phyloP scores from a whole-genome alignment of 2,888 invertebrate species.

The Diaphora mendica region DNA sequence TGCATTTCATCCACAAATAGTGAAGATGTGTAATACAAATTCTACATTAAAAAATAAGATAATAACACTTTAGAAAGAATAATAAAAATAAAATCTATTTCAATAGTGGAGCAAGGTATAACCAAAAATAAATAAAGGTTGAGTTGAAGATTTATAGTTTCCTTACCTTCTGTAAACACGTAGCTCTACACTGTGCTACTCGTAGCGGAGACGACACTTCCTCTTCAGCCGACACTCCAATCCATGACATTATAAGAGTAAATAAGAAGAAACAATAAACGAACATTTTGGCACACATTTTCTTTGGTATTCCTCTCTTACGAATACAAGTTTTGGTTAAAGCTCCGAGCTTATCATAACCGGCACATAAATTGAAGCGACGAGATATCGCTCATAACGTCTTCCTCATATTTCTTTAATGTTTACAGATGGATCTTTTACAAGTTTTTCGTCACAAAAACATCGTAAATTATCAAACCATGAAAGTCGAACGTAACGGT shows the following conservation, averaged over 20 bases:
- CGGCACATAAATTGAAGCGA: constrained; percentile 70
- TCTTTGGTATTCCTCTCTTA: constrained; percentile 80
- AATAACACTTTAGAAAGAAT: neutral
- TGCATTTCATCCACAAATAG: neutral
- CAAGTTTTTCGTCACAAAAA: constrained; percentile 65
- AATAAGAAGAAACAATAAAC: constrained; percentile 83
- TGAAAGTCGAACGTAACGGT: constrained; percentile 50
- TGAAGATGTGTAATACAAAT: neutral
- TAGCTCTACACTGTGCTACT: constrained; percentile 90
- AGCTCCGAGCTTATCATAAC: constrained; percentile 79
- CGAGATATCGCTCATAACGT: constrained; percentile 71
- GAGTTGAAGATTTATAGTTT: constrained; percentile 25
- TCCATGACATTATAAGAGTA: constrained; percentile 79
- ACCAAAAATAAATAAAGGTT: constrained; percentile 1
- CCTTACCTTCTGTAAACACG: constrained; percentile 90
- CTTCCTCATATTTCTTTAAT: constrained; percentile 55
- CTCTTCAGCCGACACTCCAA: constrained; percentile 86
- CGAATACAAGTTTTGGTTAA: constrained; percentile 67
- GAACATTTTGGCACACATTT: constrained; percentile 86
- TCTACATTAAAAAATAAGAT: neutral
- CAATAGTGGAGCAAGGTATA: neutral
- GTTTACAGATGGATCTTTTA: constrained; percentile 53
- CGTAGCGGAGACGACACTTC: constrained; percentile 90
- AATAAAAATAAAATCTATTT: neutral
- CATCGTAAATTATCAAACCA: constrained; percentile 57